Conservation (phyloP, 2,888 invertebrate genomes). For the Lordiphosa fenestrarum region DNA sequence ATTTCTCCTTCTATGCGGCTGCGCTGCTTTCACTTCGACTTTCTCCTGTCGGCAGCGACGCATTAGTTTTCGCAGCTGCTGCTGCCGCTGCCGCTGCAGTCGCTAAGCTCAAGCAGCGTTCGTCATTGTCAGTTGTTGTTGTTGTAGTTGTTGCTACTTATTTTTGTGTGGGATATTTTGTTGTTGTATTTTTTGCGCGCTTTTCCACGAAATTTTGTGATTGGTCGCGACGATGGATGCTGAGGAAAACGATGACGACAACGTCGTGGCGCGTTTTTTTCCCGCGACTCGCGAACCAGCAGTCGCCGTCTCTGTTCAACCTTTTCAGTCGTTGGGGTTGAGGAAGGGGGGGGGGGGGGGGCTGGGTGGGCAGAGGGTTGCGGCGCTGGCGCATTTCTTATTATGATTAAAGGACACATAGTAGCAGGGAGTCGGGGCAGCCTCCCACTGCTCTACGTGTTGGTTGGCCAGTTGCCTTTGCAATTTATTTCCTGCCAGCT, state of each 20-base stretch:
- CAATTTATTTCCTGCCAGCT: constrained; percentile 45
- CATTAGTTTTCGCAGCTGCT: constrained; percentile 61
- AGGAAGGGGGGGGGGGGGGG: too few species aligned
- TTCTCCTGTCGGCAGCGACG: constrained; percentile 56
- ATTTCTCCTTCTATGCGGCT: constrained; percentile 55
- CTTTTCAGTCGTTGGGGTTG: constrained; percentile 11
- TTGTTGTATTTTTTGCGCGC: constrained; percentile 71
- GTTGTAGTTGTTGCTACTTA: constrained; percentile 53
- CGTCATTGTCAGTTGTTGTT: constrained; percentile 46
- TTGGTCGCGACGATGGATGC: constrained; percentile 65
- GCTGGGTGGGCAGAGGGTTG: constrained; percentile 27
- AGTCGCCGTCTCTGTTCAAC: constrained; percentile 71
- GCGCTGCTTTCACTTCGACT: constrained; percentile 37
- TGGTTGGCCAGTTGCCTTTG: constrained; percentile 46
- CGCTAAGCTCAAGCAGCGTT: constrained; percentile 45
- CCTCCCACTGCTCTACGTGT: constrained; percentile 8
- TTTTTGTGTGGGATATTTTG: constrained; percentile 47
- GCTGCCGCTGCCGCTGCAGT: constrained; percentile 10
- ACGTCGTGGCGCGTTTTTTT: constrained; percentile 37
- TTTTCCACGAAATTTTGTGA: constrained; percentile 75
- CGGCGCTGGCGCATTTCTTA: constrained; percentile 74
- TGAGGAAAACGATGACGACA: constrained; percentile 47
- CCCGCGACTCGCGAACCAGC: constrained; percentile 55
- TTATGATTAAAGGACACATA: constrained; percentile 73
- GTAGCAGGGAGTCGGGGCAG: constrained; percentile 18